These are phyloP conservation scores for Rhipidura dahli DNA, from an alignment of 2,113 vertebrate genomes.

Conservation along the genomic window DNA sequence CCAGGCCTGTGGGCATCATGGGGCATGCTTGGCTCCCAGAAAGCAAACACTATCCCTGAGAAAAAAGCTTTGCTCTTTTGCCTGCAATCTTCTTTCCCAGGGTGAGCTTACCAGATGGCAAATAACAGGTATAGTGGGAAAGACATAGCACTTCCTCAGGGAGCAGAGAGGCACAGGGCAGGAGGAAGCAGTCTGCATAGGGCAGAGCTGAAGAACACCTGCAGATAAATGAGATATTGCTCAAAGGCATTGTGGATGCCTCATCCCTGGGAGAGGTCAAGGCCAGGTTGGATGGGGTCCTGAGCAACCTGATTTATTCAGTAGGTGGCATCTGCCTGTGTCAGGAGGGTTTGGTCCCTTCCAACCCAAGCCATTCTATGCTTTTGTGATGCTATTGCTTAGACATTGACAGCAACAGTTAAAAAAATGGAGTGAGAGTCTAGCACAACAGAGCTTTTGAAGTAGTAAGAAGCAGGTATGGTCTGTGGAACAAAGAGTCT, in stretches of 20 bases:
- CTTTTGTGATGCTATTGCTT: not conserved
- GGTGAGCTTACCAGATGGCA: not conserved
- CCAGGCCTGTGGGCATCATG: not conserved
- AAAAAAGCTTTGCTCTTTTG: not conserved
- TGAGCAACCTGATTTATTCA: not conserved
- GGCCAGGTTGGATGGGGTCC: no score
- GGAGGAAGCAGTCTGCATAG: not conserved
- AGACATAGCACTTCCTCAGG: not conserved
- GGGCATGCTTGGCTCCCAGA: not conserved
- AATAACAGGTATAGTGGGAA: not conserved
- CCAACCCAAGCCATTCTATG: not conserved
- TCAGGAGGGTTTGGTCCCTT: not conserved
- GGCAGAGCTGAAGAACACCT: not conserved
- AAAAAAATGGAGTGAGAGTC: not conserved
- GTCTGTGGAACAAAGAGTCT: not conserved
- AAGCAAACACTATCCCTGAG: not conserved
- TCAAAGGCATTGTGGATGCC: not conserved
- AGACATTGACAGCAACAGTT: not conserved
- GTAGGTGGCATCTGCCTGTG: not conserved
- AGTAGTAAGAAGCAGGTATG: not conserved
- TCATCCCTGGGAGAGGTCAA: not conserved
- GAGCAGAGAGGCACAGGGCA: accelerated
- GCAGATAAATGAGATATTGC: not conserved
- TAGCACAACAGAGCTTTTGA: not conserved
- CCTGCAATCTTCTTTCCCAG: not conserved